Conservation (phyloP, 2,888 invertebrate genomes). For the Machimus rusticus region DNA sequence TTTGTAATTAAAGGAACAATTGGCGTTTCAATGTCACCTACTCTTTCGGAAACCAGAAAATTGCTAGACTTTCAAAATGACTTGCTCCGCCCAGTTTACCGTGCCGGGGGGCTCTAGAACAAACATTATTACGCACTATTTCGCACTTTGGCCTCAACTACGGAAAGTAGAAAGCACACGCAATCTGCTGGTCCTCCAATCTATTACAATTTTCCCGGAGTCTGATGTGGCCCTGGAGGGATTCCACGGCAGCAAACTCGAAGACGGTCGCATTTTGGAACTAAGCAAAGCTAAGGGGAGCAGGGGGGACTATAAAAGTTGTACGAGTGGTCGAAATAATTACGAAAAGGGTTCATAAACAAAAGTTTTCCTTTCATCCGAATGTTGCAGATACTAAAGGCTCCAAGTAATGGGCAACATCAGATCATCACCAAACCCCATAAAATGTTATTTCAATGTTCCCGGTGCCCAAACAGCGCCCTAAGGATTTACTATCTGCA, state of each 20-base stretch:
- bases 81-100: neutral
- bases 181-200: neutral
- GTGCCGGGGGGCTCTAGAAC: neutral
- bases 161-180: neutral
- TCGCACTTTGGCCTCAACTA: neutral
- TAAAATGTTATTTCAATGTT: neutral
- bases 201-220: neutral
- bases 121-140: neutral
- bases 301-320: neutral
- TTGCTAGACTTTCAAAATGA: neutral
- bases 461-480: neutral
- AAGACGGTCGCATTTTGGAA: neutral
- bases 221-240: neutral
- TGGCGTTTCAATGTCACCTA: neutral
- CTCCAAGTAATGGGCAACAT: neutral
- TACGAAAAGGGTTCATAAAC: slow-evolving; percentile 4
- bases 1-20: neutral
- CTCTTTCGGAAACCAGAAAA: neutral
- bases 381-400: neutral
- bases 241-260: neutral
- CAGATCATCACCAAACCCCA: neutral
- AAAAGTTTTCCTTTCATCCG: neutral
- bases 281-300: neutral
- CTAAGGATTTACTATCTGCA: neutral
- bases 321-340: neutral